These are phyloP conservation scores for Isurus oxyrinchus DNA, from an alignment of 2,113 vertebrate genomes.

Conservation along the genomic window DNA sequence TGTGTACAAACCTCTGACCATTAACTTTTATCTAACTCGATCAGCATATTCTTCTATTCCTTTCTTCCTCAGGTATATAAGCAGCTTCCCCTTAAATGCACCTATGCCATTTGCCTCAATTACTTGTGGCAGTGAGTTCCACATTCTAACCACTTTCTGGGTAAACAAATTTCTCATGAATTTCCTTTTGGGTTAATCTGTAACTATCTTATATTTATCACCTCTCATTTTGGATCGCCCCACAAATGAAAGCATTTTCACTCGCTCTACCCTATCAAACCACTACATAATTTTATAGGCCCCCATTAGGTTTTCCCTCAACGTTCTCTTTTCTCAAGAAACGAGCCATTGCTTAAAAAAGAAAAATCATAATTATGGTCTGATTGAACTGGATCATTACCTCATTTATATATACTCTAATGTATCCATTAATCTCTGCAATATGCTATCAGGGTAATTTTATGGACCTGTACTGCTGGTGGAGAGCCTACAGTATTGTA, in stretches of 20 bases:
- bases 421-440: not conserved
- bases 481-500: not conserved
- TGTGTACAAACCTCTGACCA: not conserved
- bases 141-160: not conserved
- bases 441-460: not conserved
- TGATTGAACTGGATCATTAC: not conserved
- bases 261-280: not conserved
- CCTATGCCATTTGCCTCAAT: not conserved
- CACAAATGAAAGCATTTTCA: not conserved
- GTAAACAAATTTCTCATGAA: not conserved
- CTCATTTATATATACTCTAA: not conserved
- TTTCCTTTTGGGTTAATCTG: not conserved
- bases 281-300: not conserved
- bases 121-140: not conserved
- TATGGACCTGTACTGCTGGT: not conserved
- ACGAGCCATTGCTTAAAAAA: not conserved
- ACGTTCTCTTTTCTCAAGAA: not conserved
- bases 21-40: not conserved
- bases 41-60: not conserved
- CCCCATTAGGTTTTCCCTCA: not conserved
- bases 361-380: not conserved
- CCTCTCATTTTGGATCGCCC: not conserved
- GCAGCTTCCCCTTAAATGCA: not conserved
- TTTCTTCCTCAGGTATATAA: not conserved
- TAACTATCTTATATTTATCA: not conserved